Evolutionary conservation across 2,797 vertebrate species (phyloP).

Genomic region (Gila robusta): DNA sequence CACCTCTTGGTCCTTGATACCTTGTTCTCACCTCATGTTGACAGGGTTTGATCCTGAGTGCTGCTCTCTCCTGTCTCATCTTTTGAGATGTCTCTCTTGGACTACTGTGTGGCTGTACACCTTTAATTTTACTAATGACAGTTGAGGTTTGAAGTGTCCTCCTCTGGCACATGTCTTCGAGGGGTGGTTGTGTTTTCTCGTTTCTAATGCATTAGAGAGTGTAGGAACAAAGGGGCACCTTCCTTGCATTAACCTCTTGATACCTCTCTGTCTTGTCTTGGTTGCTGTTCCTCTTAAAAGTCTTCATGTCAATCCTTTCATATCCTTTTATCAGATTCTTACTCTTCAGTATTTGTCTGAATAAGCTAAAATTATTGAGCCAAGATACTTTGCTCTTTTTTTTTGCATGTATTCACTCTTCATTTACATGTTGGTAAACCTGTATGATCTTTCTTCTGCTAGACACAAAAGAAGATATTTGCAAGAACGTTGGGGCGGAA

Average conservation of each 20-base stretch:
- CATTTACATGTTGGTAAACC: neutral
- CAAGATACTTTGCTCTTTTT: too few relatives aligned
- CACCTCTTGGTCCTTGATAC: constrained; percentile 15
- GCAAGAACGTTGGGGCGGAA: neutral
- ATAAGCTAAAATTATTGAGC: neutral
- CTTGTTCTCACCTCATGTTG: constrained; percentile 23
- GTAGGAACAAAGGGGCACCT: constrained; percentile 25
- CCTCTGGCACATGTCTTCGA: constrained; percentile 28
- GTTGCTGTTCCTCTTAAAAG: neutral
- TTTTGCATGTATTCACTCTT: neutral
- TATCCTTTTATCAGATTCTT: neutral
- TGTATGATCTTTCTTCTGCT: neutral
- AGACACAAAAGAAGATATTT: neutral
- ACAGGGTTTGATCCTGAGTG: constrained; percentile 3
- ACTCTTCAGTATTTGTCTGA: neutral
- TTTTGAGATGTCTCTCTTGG: constrained; percentile 20
- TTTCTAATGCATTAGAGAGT: constrained; percentile 38
- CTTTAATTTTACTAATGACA: constrained; percentile 52
- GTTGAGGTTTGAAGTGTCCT: constrained; percentile 39
- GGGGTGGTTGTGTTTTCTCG: constrained; percentile 31
- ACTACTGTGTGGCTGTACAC: constrained; percentile 27
- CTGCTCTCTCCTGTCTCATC: constrained; percentile 29
- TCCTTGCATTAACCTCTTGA: constrained; percentile 20
- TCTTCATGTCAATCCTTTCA: constrained; percentile 4
- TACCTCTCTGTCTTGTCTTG: constrained; percentile 15